phyloP scores from a whole-genome alignment of 2,888 invertebrate genomes.

The Epistrophe eligans region DNA sequence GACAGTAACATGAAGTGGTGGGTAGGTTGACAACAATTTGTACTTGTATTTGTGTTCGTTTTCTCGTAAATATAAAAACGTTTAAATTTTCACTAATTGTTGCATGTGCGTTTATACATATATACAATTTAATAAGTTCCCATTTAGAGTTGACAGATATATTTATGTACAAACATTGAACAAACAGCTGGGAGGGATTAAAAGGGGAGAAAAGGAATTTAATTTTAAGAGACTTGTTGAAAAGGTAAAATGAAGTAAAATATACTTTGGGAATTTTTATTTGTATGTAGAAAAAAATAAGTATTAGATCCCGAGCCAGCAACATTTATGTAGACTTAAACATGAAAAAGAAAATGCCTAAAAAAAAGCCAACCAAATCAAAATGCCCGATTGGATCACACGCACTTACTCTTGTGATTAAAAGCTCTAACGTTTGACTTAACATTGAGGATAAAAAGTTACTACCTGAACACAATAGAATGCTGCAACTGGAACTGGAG shows the following conservation, averaged over 20 bases:
- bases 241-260: not conserved
- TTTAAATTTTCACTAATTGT: slow-evolving; percentile 83
- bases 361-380: no score
- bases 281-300: no score
- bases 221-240: not conserved
- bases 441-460: no score
- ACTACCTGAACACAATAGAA: no score
- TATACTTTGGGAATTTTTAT: not conserved
- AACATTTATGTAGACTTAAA: no score
- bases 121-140: slow-evolving; percentile 67
- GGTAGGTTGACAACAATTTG: slow-evolving; percentile 81
- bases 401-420: no score
- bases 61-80: slow-evolving; percentile 82
- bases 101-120: slow-evolving; percentile 78
- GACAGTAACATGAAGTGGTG: not conserved
- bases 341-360: no score
- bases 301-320: no score
- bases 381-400: no score
- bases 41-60: slow-evolving; percentile 79
- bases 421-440: no score
- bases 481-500: no score
- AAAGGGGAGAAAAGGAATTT: slow-evolving; percentile 60
- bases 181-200: slow-evolving; percentile 82
- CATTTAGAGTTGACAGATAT: slow-evolving; percentile 42
- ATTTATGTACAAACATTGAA: slow-evolving; percentile 70